phyloP scores from a whole-genome alignment of 2,888 invertebrate species.

The Oxystoma pomonae region DNA sequence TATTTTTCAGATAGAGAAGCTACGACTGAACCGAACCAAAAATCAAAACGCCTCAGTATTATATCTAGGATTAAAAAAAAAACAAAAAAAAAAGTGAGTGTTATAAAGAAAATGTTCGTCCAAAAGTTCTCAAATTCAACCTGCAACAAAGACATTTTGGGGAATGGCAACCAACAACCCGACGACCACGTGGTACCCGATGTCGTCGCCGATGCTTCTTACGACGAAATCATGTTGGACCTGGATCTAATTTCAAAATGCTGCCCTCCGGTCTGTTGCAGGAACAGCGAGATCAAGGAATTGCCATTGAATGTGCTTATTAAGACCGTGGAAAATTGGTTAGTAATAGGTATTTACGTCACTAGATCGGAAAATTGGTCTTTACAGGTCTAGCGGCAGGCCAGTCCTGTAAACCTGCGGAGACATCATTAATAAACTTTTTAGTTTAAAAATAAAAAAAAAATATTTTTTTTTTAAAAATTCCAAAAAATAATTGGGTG shows the following conservation, averaged over 20 bases:
- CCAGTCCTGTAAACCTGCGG: too few relatives aligned
- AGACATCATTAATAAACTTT: too few relatives aligned
- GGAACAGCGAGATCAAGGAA: slow-evolving; percentile 18
- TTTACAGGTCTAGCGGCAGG: too few relatives aligned
- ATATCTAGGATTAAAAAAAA: too few relatives aligned
- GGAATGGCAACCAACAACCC: not conserved
- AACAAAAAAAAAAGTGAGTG: too few relatives aligned
- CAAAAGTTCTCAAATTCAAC: not conserved
- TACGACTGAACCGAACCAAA: too few relatives aligned
- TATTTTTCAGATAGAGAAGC: too few relatives aligned
- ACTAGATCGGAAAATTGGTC: not conserved
- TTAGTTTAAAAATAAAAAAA: too few relatives aligned
- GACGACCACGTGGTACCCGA: not conserved
- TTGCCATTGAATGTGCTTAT: slow-evolving; percentile 19
- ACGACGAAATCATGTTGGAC: slow-evolving; percentile 21
- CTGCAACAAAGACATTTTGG: too few relatives aligned
- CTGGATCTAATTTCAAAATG: slow-evolving; percentile 16
- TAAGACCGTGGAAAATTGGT: slow-evolving; percentile 22
- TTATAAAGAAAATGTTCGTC: not conserved
- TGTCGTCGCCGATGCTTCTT: not conserved
- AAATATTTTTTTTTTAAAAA: too few relatives aligned
- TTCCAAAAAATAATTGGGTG: too few relatives aligned
- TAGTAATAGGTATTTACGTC: slow-evolving; percentile 7
- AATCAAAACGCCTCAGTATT: too few relatives aligned
- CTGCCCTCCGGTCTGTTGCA: slow-evolving; percentile 6